phyloP scores from a whole-genome alignment of 2,113 vertebrate genomes.

The Zingel zingel region DNA sequence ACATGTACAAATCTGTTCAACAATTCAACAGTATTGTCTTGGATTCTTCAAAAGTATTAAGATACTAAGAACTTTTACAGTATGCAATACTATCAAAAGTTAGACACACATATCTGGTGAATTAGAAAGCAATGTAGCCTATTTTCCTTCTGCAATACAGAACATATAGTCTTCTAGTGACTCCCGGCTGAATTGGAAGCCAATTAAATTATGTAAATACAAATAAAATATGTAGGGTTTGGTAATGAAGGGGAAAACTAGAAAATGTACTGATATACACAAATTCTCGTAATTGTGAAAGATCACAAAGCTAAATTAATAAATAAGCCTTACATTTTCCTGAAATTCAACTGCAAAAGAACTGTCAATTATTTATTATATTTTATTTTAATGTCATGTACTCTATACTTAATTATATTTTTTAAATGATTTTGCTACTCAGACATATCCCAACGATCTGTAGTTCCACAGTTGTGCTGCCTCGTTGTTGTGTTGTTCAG shows the following conservation, averaged over 20 bases:
- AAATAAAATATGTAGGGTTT: neutral
- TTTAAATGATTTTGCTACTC: neutral
- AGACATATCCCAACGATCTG: neutral
- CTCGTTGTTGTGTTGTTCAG: neutral
- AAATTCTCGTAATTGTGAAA: neutral
- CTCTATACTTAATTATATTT: neutral
- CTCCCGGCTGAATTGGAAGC: neutral
- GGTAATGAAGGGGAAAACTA: neutral
- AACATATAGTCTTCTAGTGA: neutral
- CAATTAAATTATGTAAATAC: neutral
- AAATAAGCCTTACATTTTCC: neutral
- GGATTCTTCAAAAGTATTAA: neutral
- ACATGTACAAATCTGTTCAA: neutral
- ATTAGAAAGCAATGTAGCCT: neutral
- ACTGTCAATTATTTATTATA: neutral
- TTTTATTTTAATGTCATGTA: neutral
- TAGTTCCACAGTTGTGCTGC: neutral
- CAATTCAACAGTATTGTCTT: neutral
- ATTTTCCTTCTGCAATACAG: neutral
- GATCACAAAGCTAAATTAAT: neutral
- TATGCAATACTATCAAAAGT: neutral
- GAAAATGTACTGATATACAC: neutral
- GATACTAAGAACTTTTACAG: too few species aligned
- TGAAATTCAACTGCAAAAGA: neutral
- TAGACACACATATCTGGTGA: neutral